phyloP scores from a whole-genome alignment of 1,140 invertebrate genomes.

The Leptoteleia sp. region DNA sequence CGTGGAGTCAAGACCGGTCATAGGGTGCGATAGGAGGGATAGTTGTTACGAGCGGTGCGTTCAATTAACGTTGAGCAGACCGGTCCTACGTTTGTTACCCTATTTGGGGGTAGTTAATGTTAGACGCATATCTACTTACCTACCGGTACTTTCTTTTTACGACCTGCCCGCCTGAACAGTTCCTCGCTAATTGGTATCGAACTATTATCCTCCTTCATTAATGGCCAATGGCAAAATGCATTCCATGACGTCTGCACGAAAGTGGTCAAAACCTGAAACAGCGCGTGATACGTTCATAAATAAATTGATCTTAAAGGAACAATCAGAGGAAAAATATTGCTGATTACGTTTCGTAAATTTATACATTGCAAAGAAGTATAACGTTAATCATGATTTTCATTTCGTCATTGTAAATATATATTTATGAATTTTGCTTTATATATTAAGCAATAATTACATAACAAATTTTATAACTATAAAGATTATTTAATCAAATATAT shows the following conservation, averaged over 20 bases:
- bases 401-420: too few relatives aligned
- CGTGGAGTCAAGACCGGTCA: conserved; percentile 62
- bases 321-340: conserved; percentile 17
- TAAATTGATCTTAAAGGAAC: conserved; percentile 41
- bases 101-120: conserved; percentile 77
- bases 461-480: too few relatives aligned
- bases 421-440: too few relatives aligned
- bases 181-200: conserved; percentile 81
- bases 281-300: conserved; percentile 29
- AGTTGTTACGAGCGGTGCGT: conserved; percentile 79
- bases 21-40: conserved; percentile 59
- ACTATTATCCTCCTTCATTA: conserved; percentile 78
- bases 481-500: too few relatives aligned
- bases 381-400: too few relatives aligned
- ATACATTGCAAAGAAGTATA: too few relatives aligned
- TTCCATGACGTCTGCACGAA: conserved; percentile 60
- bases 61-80: conserved; percentile 80
- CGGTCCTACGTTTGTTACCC: conserved; percentile 72
- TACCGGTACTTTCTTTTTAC: conserved; percentile 80
- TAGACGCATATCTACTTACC: conserved; percentile 79
- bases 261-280: conserved; percentile 42
- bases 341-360: conserved; percentile 12
- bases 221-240: conserved; percentile 48
- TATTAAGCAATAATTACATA: too few relatives aligned
- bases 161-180: conserved; percentile 72